phyloP scores from a whole-genome alignment of 2,888 invertebrate species.

The Hoplodrina ambigua region DNA sequence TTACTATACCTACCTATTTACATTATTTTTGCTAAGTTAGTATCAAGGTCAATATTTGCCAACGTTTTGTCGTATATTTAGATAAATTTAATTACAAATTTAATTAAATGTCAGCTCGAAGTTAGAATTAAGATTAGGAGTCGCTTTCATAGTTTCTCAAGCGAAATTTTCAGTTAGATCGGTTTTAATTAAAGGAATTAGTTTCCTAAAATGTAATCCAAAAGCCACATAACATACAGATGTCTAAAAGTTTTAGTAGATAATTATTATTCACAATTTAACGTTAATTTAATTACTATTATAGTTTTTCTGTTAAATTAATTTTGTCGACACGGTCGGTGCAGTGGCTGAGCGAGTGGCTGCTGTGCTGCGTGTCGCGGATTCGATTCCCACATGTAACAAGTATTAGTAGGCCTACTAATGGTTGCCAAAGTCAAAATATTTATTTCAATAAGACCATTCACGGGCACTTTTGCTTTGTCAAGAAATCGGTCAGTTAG shows the following conservation, averaged over 20 bases:
- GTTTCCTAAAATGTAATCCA: background rate
- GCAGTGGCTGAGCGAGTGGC: no score
- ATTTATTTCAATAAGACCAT: no score
- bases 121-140: constrained; percentile 24
- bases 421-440: no score
- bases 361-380: no score
- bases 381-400: no score
- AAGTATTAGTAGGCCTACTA: no score
- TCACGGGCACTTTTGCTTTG: no score
- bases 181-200: constrained; percentile 25
- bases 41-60: background rate
- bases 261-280: background rate
- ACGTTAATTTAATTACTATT: constrained; percentile 7
- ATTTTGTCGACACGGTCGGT: no score
- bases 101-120: constrained; percentile 23
- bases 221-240: constrained; percentile 3
- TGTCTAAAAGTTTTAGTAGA: background rate
- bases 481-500: no score
- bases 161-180: constrained; percentile 6
- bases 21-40: constrained; percentile 13
- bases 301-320: no score
- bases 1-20: no score
- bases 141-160: constrained; percentile 14
- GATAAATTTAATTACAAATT: constrained; percentile 23
- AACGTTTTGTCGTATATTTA: constrained; percentile 3